Conservation (phyloP, 2,888 invertebrate species). For the Hydroisotoma schaefferi region DNA sequence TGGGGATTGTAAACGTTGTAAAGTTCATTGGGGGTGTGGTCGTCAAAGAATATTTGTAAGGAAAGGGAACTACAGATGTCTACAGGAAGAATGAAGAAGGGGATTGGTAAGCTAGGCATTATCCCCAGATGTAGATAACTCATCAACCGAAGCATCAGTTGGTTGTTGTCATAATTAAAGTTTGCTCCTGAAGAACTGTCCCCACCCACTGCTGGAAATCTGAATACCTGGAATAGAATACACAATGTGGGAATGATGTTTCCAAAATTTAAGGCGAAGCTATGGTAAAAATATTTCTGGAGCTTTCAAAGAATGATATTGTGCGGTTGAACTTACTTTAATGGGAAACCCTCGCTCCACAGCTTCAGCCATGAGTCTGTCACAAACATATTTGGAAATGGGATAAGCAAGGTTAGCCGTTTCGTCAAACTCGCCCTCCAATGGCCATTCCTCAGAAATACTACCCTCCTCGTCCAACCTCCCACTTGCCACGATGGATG, state of each 20-base stretch:
- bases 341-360: conserved; percentile 30
- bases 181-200: conserved; percentile 21
- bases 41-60: conserved; percentile 19
- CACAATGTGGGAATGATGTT: no score
- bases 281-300: no score
- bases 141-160: conserved; percentile 25
- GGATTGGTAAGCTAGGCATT: conserved; percentile 21
- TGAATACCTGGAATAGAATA: no score
- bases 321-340: no score
- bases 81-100: conserved; percentile 23
- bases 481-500: conserved; percentile 14
- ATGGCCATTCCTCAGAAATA: conserved; percentile 24
- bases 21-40: conserved; percentile 12
- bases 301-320: no score
- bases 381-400: conserved; percentile 34
- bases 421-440: conserved; percentile 14
- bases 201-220: conserved; percentile 26
- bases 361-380: conserved; percentile 25
- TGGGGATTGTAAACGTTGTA: conserved; percentile 26
- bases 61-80: conserved; percentile 21
- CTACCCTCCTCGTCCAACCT: conserved; percentile 13
- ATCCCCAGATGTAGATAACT: conserved; percentile 25
- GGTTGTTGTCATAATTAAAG: conserved; percentile 27
- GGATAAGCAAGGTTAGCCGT: conserved; percentile 23
- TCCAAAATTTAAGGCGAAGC: no score